Evolutionary conservation across 2,888 invertebrate species (phyloP), one percentile per base, ranked within the genome.

Genomic region (Scaptomyza parva): DNA sequence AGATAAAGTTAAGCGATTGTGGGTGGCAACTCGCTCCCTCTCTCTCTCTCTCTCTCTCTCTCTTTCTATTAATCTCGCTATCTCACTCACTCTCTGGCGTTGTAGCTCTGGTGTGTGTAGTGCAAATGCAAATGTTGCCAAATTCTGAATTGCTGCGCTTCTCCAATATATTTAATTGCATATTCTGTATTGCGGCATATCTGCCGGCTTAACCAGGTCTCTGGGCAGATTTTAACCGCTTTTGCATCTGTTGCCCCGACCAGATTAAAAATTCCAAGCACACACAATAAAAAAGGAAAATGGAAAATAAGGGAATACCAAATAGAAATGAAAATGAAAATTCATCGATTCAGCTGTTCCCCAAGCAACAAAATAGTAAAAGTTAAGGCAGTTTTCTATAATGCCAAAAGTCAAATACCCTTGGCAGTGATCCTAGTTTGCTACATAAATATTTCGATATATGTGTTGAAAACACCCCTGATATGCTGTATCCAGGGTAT

Each of bases 91-190:
- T 6, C 28, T 28, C n/a, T 6, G 17, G 33, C 37, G 22, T 39
- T 59, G 40, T 33, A 50, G 47, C 20, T 11, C 50, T 40, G 37
- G 43, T 7, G 26, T 30, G 35, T 39, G 47, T 41, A 54, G n/a
- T 66, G 67, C 62, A 67, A 71, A 76, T 72, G 53, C 20, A 66
- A 73, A 58, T 65, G 44, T 62, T 69, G 51, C 28, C 54, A 35
- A 54, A 45, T 44, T 59, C 17, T 45, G 52, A 47, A 62, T 65
- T 44, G 30, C 62, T 43, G 58, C 58, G 54, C 28, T 50, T 52
- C 40, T 53, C 55, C 26, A 54, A 57, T 51, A 61, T 47, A 64
- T 66, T 67, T 77, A 84, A 84, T 81, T 86, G 78, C 71, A 80
- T 60, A 70, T 52, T 65, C 69, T 65, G 54, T 72, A 48, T 63